phyloP scores from a whole-genome alignment of 1,140 invertebrate species.

The Ooceraea biroi region DNA sequence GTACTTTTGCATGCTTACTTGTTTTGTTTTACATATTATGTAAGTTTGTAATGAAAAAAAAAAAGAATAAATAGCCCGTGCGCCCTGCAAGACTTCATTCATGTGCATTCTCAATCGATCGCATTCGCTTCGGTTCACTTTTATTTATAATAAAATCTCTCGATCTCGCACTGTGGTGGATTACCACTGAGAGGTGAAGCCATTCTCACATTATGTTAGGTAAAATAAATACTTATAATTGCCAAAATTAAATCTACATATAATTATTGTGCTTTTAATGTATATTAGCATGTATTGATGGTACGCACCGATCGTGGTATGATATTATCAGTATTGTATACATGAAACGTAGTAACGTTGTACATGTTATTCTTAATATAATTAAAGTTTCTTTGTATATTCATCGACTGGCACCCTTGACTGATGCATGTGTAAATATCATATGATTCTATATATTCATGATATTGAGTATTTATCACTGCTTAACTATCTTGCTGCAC shows the following conservation, averaged over 20 bases:
- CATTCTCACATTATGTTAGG: neutral
- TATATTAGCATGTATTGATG: neutral
- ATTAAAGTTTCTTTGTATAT: constrained; percentile 36
- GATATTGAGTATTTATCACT: constrained; percentile 49
- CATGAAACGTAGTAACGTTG: constrained; percentile 8
- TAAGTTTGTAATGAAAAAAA: constrained; percentile 55
- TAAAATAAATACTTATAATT: constrained; percentile 50
- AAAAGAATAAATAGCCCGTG: constrained; percentile 49
- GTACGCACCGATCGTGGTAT: constrained; percentile 32
- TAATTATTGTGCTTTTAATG: neutral
- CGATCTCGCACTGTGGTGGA: neutral
- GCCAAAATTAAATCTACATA: constrained; percentile 30
- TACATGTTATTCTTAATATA: constrained; percentile 7
- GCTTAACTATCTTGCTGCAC: constrained; percentile 6
- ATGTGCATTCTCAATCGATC: constrained; percentile 17
- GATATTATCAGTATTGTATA: neutral
- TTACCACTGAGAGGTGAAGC: neutral
- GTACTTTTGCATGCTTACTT: constrained; percentile 52
- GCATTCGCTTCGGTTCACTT: neutral
- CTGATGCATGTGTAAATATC: constrained; percentile 1
- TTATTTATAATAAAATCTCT: constrained; percentile 2
- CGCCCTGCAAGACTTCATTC: constrained; percentile 23
- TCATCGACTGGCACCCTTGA: neutral
- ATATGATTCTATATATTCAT: neutral
- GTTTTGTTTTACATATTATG: constrained; percentile 54